These are phyloP conservation scores for Simalia tracyae DNA, from an alignment of 2,797 vertebrate genomes.

Conservation along the genomic window DNA sequence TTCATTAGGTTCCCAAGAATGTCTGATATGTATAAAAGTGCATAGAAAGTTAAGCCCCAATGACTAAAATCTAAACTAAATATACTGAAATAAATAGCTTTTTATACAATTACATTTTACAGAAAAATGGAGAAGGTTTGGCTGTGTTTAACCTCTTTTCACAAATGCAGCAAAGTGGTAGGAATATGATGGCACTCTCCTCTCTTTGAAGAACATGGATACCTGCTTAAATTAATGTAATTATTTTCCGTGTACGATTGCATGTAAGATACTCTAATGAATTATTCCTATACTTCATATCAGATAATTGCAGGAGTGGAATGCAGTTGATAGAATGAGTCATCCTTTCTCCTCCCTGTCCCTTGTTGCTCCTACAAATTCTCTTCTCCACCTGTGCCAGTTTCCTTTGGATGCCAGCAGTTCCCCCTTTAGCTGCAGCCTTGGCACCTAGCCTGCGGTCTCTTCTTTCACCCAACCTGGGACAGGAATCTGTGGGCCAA, in stretches of 20 bases:
- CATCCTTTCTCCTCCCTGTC: neutral
- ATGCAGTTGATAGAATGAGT: neutral
- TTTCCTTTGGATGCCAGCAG: neutral
- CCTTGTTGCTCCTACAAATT: neutral
- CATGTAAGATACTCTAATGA: neutral
- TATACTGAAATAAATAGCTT: constrained; percentile 3
- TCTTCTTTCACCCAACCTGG: neutral
- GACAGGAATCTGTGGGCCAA: too few relatives aligned
- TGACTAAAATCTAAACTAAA: neutral
- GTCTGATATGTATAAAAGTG: neutral
- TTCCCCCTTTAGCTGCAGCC: neutral
- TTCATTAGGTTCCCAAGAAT: neutral
- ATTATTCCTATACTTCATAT: neutral
- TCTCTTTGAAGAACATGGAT: neutral
- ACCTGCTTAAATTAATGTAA: neutral
- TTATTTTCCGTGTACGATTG: neutral
- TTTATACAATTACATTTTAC: neutral
- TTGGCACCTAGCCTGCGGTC: neutral
- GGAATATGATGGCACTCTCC: neutral
- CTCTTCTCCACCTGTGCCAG: neutral
- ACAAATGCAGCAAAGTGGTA: neutral
- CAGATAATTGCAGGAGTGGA: neutral
- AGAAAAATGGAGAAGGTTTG: neutral
- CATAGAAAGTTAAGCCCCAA: neutral
- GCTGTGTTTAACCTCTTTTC: neutral